Evolutionary conservation across 2,888 invertebrate species (phyloP), one percentile per base, ranked within the genome.

Genomic region (Ennomos quercinarius): DNA sequence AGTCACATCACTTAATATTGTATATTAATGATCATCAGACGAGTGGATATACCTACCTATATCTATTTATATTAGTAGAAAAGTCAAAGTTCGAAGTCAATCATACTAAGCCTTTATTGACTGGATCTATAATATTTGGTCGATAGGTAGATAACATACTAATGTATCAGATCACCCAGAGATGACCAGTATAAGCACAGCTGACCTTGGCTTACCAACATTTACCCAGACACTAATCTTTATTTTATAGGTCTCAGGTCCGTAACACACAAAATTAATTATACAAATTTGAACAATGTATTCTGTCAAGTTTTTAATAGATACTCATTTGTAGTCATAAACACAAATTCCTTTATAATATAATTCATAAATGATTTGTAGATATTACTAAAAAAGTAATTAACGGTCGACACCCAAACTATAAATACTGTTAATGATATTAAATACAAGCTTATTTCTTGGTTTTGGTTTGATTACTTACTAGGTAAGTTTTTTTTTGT

Each of bases 21-120:
- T 45, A 54, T 61, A 69, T 6, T 49, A 51, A 53, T 17, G 49
- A 55, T 37, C 50, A 53, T 55, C 52, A 61, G 39, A 38, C 17
- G 11, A 37, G 27, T 10, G 27, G 27, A 27, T 27, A 36, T 10
- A 53, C 17, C 17, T 17, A 17, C 10, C 9, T 50, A 57, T 34
- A 17, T 45, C 51, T 57, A 54, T 50, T 52, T 61, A 50, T 49
- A n/a, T n/a, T n/a, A 58, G 48, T 53, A 36, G 46, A 64, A 64
- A 65, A 57, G 61, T 55, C 64, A 66, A 67, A 68, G 67, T 63
- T 67, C 63, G 45, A 41, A 47, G 61, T 57, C 47, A 53, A 59
- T 57, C 46, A 60, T 53, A 52, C 11, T n/a, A n/a, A n/a, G 49
- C 39, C 12, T 27, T 27, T 47, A 46, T 44, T 57, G 53, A 56